These are phyloP conservation scores for Steinernema hermaphroditum DNA, from an alignment of 2,888 invertebrate species.

Conservation along the genomic window DNA sequence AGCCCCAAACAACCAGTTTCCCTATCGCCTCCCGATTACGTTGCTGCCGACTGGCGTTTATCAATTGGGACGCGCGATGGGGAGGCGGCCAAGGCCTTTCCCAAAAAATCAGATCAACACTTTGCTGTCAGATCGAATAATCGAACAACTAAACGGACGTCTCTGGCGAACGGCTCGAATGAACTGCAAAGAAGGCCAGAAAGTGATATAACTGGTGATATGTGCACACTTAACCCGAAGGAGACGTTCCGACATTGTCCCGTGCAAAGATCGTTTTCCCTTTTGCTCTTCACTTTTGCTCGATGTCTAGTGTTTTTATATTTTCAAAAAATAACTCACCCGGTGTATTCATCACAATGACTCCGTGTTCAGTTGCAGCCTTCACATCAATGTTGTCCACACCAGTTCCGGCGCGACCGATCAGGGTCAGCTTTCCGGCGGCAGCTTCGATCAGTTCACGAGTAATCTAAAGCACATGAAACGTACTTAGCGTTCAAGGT, in stretches of 20 bases:
- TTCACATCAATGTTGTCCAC: conserved; percentile 93
- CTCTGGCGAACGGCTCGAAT: neutral
- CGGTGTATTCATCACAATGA: conserved; percentile 81
- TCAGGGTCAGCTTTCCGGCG: conserved; percentile 78
- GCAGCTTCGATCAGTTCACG: conserved; percentile 75
- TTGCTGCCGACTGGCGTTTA: conserved; percentile 24
- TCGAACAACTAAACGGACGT: neutral
- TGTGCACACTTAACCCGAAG: conserved; percentile 1
- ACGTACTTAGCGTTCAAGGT: neutral
- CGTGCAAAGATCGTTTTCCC: conserved; percentile 5
- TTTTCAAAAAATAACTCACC: conserved; percentile 42
- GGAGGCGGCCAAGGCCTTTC: conserved; percentile 29
- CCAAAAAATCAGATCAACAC: neutral
- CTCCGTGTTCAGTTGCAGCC: conserved; percentile 81
- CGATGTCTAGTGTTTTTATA: neutral
- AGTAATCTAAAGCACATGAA: conserved; percentile 74
- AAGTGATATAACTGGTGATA: neutral
- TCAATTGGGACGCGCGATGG: conserved; percentile 29
- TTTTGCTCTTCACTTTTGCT: neutral
- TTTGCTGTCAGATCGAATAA: conserved; percentile 15
- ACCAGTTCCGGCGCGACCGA: conserved; percentile 96
- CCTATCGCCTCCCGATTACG: conserved; percentile 31
- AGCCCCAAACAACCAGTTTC: conserved; percentile 31
- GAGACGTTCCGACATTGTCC: neutral
- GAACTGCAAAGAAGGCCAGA: conserved; percentile 3